Evolutionary conservation across 92 coral and sea anemone genomes (phyloP).

Genomic region (Phenganax stokvisi): DNA sequence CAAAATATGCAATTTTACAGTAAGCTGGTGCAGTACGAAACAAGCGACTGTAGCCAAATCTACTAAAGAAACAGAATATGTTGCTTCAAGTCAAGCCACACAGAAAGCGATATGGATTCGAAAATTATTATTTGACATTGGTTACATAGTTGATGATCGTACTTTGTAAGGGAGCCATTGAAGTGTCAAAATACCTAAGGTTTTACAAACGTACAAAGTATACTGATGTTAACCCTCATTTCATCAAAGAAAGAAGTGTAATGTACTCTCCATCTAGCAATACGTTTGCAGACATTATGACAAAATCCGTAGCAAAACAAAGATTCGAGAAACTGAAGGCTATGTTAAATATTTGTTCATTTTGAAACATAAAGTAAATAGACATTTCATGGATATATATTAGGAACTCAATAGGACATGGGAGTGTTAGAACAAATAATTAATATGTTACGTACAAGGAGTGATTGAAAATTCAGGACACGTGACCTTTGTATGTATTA

Average conservation of each 20-base stretch:
- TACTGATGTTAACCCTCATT: slow-evolving; percentile 34
- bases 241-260: slow-evolving; percentile 35
- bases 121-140: slow-evolving; percentile 34
- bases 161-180: slow-evolving; percentile 39
- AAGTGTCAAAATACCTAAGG: slow-evolving; percentile 26
- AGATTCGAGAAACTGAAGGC: no score
- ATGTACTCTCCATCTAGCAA: slow-evolving; percentile 26
- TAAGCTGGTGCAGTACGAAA: slow-evolving; percentile 37
- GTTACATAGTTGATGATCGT: slow-evolving; percentile 30
- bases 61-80: slow-evolving; percentile 34
- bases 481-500: no score
- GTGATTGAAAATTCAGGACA: no score
- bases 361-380: no score
- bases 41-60: slow-evolving; percentile 5
- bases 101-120: slow-evolving; percentile 40
- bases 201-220: slow-evolving; percentile 32
- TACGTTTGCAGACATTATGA: slow-evolving; percentile 25
- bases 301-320: no score
- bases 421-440: no score
- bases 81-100: slow-evolving; percentile 34
- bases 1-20: slow-evolving; percentile 31
- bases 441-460: no score
- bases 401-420: no score
- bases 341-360: no score
- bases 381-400: no score